Evolutionary conservation across 1,140 invertebrate genomes (phyloP), one percentile per base, ranked within the genome.

Genomic region (Chionoecetes opilio): DNA sequence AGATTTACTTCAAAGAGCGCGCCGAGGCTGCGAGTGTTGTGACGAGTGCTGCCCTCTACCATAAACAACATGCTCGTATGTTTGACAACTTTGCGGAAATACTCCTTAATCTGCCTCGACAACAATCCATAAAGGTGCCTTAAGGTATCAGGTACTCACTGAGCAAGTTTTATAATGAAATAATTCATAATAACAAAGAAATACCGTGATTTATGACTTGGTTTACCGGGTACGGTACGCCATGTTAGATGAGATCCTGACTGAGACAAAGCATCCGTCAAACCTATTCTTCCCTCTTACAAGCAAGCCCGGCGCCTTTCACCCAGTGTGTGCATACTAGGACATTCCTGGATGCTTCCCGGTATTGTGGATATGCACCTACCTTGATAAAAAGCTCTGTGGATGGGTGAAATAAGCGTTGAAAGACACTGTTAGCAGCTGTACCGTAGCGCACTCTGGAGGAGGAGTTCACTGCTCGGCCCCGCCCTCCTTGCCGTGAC

Each of bases 171-270:
- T 29, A 34, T 75, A 0, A 17, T 46, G 14, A 53, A 93, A 46
- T 93, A 93, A 85, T 87, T 92, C 88, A 46, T 75, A 94, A 90
- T 94, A 94, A 92, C 95, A 84, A 89, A 94, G 93, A 94, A 94
- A 94, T 94, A 89, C 31, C 90, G 93, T 96, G 93, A 96, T 96
- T 96, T 96, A 96, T 93, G 93, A 94, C 95, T 94, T 92, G 95
- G 94, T 95, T 89, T 91, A 94, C 95, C 95, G 95, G 95, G 95
- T 96, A 96, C 95, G 95, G 95, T 96, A 94, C 95, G 95, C 95
- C 95, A 96, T 96, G 93, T 96, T 96, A 92, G 91, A 75, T 96
- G n/a, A 21, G 89, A 95, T 95, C 41, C 75, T 91, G 90, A 93
- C 41, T 93, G 82, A 91, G 82, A 94, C 96, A 93, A 94, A 82